Conservation (phyloP, 2,888 invertebrate genomes). For the Agriopis marginaria region DNA sequence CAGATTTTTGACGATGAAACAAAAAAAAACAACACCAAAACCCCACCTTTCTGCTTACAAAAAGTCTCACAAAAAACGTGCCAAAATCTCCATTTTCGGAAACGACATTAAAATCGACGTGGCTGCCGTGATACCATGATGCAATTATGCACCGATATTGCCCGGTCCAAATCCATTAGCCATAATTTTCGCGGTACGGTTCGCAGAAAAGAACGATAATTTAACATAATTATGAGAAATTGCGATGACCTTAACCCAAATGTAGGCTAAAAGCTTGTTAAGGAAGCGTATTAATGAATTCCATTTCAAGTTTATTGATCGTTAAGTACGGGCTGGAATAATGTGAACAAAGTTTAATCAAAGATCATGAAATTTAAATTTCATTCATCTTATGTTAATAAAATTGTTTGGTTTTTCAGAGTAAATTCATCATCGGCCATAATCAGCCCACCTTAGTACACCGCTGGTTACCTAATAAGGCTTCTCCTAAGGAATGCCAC, state of each 20-base stretch:
- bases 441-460: too few species aligned
- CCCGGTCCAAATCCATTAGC: slow-evolving; percentile 74
- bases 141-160: slow-evolving; percentile 81
- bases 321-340: slow-evolving; percentile 5
- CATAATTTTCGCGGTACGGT: slow-evolving; percentile 63
- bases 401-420: not conserved
- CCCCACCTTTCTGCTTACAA: not conserved
- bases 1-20: not conserved
- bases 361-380: slow-evolving; percentile 10
- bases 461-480: too few species aligned
- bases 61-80: not conserved
- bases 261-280: slow-evolving; percentile 36
- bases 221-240: slow-evolving; percentile 34
- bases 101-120: slow-evolving; percentile 60
- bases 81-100: slow-evolving; percentile 24
- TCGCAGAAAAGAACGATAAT: slow-evolving; percentile 38
- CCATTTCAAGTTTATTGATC: slow-evolving; percentile 19
- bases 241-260: slow-evolving; percentile 31
- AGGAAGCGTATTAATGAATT: slow-evolving; percentile 18
- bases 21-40: not conserved
- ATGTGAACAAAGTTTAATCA: slow-evolving; percentile 11
- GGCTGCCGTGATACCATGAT: slow-evolving; percentile 57
- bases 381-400: not conserved
- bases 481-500: too few species aligned
- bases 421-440: too few species aligned